A percentile compares a stretch with the other conserved stretches of the same genome.
Conservation (phyloP, 2,113 vertebrate genomes). For the Polyodon spathula region DNA sequence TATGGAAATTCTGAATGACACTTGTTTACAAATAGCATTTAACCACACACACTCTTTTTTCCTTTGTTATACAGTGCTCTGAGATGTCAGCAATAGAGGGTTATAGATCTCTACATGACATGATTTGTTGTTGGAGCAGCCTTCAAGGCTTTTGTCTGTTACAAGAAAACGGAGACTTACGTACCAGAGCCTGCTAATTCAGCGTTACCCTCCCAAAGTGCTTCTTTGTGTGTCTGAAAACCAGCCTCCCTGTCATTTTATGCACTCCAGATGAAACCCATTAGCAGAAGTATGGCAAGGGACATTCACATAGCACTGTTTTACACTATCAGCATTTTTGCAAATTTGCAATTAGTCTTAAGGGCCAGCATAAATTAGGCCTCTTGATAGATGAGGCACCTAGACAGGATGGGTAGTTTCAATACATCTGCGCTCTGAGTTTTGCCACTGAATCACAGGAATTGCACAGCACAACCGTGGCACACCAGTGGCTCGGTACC, state of each 20-base stretch:
- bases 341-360: slow-evolving; percentile 99
- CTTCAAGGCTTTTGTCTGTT: not conserved
- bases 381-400: slow-evolving; percentile 96
- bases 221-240: slow-evolving; percentile 43
- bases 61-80: too few relatives aligned
- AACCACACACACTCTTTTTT: too few relatives aligned
- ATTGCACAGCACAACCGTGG: too few relatives aligned
- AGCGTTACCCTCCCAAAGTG: not conserved
- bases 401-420: slow-evolving; percentile 76
- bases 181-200: slow-evolving; percentile 1
- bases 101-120: not conserved
- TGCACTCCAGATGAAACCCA: slow-evolving; percentile 93
- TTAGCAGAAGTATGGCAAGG: slow-evolving; percentile 94
- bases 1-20: too few relatives aligned
- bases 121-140: not conserved
- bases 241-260: slow-evolving; percentile 76
- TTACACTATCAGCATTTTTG: slow-evolving; percentile 98
- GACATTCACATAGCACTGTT: slow-evolving; percentile 77
- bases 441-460: not conserved
- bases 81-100: too few relatives aligned
- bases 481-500: too few relatives aligned
- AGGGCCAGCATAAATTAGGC: slow-evolving; percentile 96
- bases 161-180: not conserved
- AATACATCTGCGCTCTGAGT: slow-evolving; percentile 52
- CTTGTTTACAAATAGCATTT: too few relatives aligned